Conservation (phyloP, 2,888 invertebrate species). For the Pseudococcus jackbeardsleyi region DNA sequence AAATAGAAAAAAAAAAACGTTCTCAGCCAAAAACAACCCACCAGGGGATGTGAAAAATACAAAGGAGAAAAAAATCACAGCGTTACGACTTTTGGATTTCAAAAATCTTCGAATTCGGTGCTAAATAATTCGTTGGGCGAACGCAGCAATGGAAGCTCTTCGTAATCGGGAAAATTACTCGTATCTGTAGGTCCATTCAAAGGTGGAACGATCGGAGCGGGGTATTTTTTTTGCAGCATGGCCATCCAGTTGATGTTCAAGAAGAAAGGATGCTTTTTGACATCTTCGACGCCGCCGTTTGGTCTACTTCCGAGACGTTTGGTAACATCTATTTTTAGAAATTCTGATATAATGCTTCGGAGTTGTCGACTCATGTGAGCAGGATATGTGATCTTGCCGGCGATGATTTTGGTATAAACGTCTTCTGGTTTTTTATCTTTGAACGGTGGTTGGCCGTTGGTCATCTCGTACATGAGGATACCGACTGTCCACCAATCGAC, state of each 20-base stretch:
- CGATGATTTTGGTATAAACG: slow-evolving; percentile 58
- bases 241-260: slow-evolving; percentile 59
- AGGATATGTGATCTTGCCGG: slow-evolving; percentile 57
- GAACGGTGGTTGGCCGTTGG: slow-evolving; percentile 63
- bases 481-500: slow-evolving; percentile 63
- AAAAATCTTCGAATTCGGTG: slow-evolving; percentile 63
- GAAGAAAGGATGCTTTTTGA: slow-evolving; percentile 60
- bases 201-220: slow-evolving; percentile 59
- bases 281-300: slow-evolving; percentile 56
- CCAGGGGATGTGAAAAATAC: neutral
- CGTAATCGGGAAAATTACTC: slow-evolving; percentile 62
- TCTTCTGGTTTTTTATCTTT: slow-evolving; percentile 62
- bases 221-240: slow-evolving; percentile 63
- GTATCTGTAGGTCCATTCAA: slow-evolving; percentile 60
- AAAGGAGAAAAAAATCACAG: slow-evolving; percentile 49
- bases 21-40: neutral
- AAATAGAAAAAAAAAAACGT: neutral
- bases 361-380: slow-evolving; percentile 54
- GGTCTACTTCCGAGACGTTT: slow-evolving; percentile 59
- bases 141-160: slow-evolving; percentile 50
- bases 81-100: neutral
- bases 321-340: slow-evolving; percentile 60
- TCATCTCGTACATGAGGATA: slow-evolving; percentile 61
- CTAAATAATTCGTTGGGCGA: slow-evolving; percentile 48
- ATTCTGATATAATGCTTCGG: slow-evolving; percentile 55